Conservation (phyloP, 1,140 invertebrate species). For the Theocolax elegans region DNA sequence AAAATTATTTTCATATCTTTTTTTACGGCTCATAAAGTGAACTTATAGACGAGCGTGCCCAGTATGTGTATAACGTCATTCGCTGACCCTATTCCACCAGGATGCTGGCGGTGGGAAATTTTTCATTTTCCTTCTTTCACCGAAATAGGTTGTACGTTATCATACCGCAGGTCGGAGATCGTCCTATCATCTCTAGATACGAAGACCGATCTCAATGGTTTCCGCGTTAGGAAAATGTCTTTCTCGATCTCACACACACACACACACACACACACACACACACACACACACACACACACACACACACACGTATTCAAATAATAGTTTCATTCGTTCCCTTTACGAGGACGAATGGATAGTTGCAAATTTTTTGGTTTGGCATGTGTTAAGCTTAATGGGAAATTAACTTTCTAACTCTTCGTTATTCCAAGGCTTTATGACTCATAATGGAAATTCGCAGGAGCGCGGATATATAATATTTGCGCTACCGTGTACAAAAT, state of each 20-base stretch:
- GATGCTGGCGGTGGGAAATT: too few relatives aligned
- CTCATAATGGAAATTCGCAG: neutral
- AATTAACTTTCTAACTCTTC: conserved; percentile 23
- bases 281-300: too few relatives aligned
- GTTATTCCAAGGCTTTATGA: neutral
- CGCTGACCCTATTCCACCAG: neutral
- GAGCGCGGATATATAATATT: too few relatives aligned
- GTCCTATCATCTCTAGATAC: too few relatives aligned
- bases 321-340: too few relatives aligned
- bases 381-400: neutral
- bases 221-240: neutral
- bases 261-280: too few relatives aligned
- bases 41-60: neutral
- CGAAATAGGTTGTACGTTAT: neutral
- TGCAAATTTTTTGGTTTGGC: neutral
- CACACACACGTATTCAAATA: too few relatives aligned
- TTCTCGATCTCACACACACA: neutral
- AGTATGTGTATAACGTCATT: conserved; percentile 4
- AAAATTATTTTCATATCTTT: conserved; percentile 24
- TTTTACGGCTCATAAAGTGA: conserved; percentile 19
- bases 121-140: too few relatives aligned
- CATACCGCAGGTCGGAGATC: too few relatives aligned
- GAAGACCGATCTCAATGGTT: too few relatives aligned
- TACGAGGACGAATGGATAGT: neutral
- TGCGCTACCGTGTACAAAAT: too few relatives aligned